phyloP scores from a whole-genome alignment of 2,888 invertebrate genomes.

The Cheilosia impressa region DNA sequence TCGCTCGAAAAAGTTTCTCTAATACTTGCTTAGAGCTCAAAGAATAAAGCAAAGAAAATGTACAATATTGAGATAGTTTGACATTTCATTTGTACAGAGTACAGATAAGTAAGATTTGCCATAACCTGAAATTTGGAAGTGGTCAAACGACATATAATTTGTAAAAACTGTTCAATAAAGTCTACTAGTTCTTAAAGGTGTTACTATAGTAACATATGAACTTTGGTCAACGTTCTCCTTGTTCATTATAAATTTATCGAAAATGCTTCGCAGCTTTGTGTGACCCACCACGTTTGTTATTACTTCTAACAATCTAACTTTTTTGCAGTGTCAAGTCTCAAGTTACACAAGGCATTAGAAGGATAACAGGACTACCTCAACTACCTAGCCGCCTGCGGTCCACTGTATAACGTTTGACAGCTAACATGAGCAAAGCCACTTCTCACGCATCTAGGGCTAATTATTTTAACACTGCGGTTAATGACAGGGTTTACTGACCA shows the following conservation, averaged over 20 bases:
- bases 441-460: constrained; percentile 8
- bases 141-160: too few relatives aligned
- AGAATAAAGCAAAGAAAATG: too few relatives aligned
- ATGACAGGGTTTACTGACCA: constrained; percentile 12
- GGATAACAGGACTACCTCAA: constrained; percentile 2
- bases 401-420: constrained; percentile 32
- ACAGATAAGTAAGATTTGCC: too few relatives aligned
- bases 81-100: too few relatives aligned
- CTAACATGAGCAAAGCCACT: constrained; percentile 40
- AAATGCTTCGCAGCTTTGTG: background rate
- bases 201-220: fast-evolving
- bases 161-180: too few relatives aligned
- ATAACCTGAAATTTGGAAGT: too few relatives aligned
- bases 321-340: constrained; percentile 41
- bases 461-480: constrained; percentile 29
- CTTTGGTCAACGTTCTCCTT: too few relatives aligned
- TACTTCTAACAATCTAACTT: constrained; percentile 43
- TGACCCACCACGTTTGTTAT: constrained; percentile 2
- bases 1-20: too few relatives aligned
- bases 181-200: too few relatives aligned
- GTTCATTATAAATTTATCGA: too few relatives aligned
- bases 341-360: constrained; percentile 35
- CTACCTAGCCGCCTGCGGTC: constrained; percentile 11
- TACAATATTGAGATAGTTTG: too few relatives aligned
- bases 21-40: too few relatives aligned